Percentiles rank a stretch among this genome's conserved stretches.
Conservation (phyloP, 2,113 vertebrate species). For the Callionymus lyra region DNA sequence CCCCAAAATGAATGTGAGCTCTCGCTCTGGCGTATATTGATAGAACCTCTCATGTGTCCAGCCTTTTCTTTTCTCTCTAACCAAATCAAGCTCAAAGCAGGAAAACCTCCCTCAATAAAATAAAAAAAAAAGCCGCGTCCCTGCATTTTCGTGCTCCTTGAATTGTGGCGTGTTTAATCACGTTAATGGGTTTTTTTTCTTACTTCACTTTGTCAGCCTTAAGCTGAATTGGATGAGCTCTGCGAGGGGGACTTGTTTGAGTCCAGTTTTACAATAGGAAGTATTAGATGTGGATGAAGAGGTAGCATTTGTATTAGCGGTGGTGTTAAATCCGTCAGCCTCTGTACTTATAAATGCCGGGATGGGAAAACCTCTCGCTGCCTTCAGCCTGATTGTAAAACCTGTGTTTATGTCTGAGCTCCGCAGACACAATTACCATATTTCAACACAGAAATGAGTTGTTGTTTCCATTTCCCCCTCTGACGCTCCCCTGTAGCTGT, state of each 20-base stretch:
- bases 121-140: slow-evolving; percentile 17
- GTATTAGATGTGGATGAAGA: slow-evolving; percentile 6
- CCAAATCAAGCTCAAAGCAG: too few species aligned
- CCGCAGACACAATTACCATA: slow-evolving; percentile 34
- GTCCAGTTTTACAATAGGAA: neutral
- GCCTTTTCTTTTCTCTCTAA: too few species aligned
- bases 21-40: too few species aligned
- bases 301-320: slow-evolving; percentile 17
- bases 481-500: slow-evolving; percentile 21
- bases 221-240: slow-evolving; percentile 7
- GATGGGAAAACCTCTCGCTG: slow-evolving; percentile 30
- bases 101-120: slow-evolving; percentile 2
- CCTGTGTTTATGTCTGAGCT: slow-evolving; percentile 34
- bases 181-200: slow-evolving; percentile 26
- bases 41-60: too few species aligned
- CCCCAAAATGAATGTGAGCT: slow-evolving; percentile 23
- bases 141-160: slow-evolving; percentile 8
- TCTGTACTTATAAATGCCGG: slow-evolving; percentile 27
- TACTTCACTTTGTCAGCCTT: slow-evolving; percentile 5
- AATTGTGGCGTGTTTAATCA: slow-evolving; percentile 24
- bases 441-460: slow-evolving; percentile 24
- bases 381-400: slow-evolving; percentile 35
- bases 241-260: slow-evolving; percentile 5
- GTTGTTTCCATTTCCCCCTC: slow-evolving; percentile 15
- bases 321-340: slow-evolving; percentile 26